phyloP scores from a whole-genome alignment of 37 sponge, comb jelly and placozoan genomes.

The Haliclona indistincta region DNA sequence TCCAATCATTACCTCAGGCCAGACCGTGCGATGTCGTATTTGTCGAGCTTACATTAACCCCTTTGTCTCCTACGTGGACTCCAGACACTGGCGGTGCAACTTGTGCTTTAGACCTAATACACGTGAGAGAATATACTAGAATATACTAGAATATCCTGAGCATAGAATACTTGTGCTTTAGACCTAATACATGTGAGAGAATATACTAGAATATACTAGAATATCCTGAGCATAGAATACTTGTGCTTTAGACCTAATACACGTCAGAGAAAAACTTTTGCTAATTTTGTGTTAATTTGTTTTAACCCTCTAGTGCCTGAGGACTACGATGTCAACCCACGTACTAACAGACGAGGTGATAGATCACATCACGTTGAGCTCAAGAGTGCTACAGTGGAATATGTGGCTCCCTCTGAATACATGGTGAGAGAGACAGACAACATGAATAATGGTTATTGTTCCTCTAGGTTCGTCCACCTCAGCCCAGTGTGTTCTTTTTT shows the following conservation, averaged over 20 bases:
- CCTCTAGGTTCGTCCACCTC: constrained; percentile 86
- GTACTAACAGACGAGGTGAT: constrained; percentile 47
- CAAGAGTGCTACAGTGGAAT: constrained; percentile 76
- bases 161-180: too few relatives aligned
- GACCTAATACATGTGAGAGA: too few relatives aligned
- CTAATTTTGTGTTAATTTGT: too few relatives aligned
- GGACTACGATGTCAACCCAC: constrained; percentile 66
- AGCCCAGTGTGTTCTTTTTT: constrained; percentile 88
- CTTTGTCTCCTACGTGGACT: constrained; percentile 77
- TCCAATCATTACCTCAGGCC: constrained; percentile 68
- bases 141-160: too few relatives aligned
- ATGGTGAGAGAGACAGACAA: constrained; percentile 45
- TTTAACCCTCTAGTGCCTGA: constrained; percentile 55
- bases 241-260: too few relatives aligned
- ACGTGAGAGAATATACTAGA: too few relatives aligned
- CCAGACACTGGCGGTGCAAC: constrained; percentile 94
- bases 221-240: too few relatives aligned
- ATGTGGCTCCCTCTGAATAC: constrained; percentile 97
- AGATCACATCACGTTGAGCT: constrained; percentile 64
- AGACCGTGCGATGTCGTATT: constrained; percentile 82
- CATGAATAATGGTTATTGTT: background rate
- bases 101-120: constrained; percentile 91
- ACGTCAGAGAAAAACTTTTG: too few relatives aligned
- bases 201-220: too few relatives aligned
- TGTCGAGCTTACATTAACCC: constrained; percentile 98